A percentile compares a stretch with the other conserved stretches of the same genome.
These are phyloP conservation scores for Helicorthomorpha holstii DNA, from an alignment of 1,140 invertebrate genomes.

Conservation along the genomic window DNA sequence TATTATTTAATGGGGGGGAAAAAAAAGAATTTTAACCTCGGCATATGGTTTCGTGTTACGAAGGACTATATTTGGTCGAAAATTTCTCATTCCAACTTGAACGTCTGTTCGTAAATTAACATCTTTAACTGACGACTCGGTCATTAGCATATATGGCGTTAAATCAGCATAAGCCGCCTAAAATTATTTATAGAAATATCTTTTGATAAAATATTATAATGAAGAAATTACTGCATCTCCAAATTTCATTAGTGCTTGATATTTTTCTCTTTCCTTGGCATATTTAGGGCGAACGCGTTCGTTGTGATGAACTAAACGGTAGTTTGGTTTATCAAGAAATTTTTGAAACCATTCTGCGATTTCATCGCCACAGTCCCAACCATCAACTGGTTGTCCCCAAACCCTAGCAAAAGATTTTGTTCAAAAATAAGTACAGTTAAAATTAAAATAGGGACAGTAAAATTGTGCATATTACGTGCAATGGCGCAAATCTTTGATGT, in stretches of 20 bases:
- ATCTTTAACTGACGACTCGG: constrained; percentile 41
- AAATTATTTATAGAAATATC: too few relatives aligned
- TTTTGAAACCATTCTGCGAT: constrained; percentile 11
- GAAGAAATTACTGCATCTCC: neutral
- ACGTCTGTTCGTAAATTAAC: constrained; percentile 36
- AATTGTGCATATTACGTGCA: too few relatives aligned
- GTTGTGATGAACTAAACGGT: constrained; percentile 9
- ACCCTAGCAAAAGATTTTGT: neutral
- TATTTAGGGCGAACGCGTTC: neutral
- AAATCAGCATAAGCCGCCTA: constrained; percentile 42
- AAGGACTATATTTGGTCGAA: constrained; percentile 48
- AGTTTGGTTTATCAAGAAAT: constrained; percentile 11
- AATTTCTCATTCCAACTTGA: constrained; percentile 34
- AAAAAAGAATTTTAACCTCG: constrained; percentile 30
- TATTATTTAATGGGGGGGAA: neutral
- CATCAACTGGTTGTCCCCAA: constrained; percentile 12
- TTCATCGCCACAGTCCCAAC: constrained; percentile 16
- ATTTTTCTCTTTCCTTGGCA: constrained; percentile 9
- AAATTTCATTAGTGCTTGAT: neutral
- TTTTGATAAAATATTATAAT: too few relatives aligned
- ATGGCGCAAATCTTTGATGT: too few relatives aligned
- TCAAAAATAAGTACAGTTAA: too few relatives aligned
- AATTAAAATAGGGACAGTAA: too few relatives aligned
- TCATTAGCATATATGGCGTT: constrained; percentile 38
- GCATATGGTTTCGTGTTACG: constrained; percentile 39